These are phyloP conservation scores for Hiodon tergisus DNA, from an alignment of 2,113 vertebrate genomes.

Conservation along the genomic window DNA sequence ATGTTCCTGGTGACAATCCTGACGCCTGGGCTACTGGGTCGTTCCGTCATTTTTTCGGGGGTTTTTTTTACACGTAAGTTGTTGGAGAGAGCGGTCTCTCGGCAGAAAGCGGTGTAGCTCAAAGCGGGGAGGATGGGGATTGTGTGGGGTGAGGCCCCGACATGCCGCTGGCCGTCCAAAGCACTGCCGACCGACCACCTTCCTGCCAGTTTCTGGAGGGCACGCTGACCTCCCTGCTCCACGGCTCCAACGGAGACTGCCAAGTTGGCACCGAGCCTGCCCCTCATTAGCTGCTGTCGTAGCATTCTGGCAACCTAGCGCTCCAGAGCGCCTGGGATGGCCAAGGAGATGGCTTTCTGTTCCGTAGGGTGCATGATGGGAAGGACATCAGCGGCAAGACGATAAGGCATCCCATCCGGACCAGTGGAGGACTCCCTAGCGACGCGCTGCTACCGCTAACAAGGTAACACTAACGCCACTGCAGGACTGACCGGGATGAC, in stretches of 20 bases:
- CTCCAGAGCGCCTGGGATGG: background rate
- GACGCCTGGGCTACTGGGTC: no score
- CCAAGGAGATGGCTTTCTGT: background rate
- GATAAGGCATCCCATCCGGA: no score
- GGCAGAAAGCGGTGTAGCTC: background rate
- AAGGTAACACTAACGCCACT: constrained; percentile 5
- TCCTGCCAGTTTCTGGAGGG: constrained; percentile 52
- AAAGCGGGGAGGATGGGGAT: constrained; percentile 1
- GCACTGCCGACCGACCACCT: constrained; percentile 38
- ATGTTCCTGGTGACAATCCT: no score
- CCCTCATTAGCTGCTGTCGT: constrained; percentile 28
- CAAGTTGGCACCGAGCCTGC: constrained; percentile 34
- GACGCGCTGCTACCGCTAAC: background rate
- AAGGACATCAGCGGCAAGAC: background rate
- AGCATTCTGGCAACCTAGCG: constrained; percentile 15
- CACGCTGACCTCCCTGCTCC: constrained; percentile 51
- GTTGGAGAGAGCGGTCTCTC: constrained; percentile 37
- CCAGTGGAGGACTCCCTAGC: background rate
- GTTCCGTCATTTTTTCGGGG: no score
- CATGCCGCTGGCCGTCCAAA: constrained; percentile 35
- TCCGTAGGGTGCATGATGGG: background rate
- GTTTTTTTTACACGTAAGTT: constrained; percentile 33
- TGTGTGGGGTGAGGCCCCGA: constrained; percentile 1
- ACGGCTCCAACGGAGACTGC: constrained; percentile 33
- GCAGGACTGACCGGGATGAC: no score